Percentiles rank a stretch among this genome's conserved stretches.
These are phyloP conservation scores for Stegastes partitus DNA, from an alignment of 2,113 vertebrate genomes.

Conservation along the genomic window DNA sequence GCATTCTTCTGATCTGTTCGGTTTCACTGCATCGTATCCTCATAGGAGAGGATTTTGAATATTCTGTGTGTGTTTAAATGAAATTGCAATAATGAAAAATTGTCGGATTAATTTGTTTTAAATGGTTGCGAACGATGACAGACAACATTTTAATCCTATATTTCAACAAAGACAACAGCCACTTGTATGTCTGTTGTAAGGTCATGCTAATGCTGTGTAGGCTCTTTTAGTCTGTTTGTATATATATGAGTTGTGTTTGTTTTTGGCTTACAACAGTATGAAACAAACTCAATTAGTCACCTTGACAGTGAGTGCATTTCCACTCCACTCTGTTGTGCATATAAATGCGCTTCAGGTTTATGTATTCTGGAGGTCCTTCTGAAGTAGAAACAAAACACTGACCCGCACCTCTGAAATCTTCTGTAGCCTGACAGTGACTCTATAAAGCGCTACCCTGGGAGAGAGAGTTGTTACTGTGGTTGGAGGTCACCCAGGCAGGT, in stretches of 20 bases:
- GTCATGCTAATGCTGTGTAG: constrained; percentile 43
- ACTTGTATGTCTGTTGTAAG: constrained; percentile 49
- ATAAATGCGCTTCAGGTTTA: constrained; percentile 46
- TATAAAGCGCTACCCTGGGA: constrained; percentile 25
- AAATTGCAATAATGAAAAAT: constrained; percentile 5
- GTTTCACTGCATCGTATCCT: background rate
- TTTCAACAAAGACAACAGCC: constrained; percentile 41
- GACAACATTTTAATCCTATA: constrained; percentile 43
- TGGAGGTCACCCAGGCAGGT: constrained; percentile 74
- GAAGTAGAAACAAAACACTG: constrained; percentile 28
- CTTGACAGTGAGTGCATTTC: constrained; percentile 47
- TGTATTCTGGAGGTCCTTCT: constrained; percentile 44
- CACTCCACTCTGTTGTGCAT: constrained; percentile 35
- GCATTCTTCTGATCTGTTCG: background rate
- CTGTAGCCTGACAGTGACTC: constrained; percentile 47
- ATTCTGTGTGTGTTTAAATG: background rate
- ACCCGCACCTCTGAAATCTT: constrained; percentile 45
- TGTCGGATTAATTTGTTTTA: constrained; percentile 20
- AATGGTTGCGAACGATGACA: constrained; percentile 47
- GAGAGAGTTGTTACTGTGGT: constrained; percentile 59
- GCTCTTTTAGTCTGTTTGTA: constrained; percentile 27
- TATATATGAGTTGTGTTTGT: constrained; percentile 43
- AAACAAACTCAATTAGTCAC: constrained; percentile 43
- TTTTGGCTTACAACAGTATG: constrained; percentile 33
- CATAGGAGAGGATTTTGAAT: background rate